These are phyloP conservation scores for Calyptomena viridis DNA, from an alignment of 2,113 vertebrate species.

Conservation along the genomic window DNA sequence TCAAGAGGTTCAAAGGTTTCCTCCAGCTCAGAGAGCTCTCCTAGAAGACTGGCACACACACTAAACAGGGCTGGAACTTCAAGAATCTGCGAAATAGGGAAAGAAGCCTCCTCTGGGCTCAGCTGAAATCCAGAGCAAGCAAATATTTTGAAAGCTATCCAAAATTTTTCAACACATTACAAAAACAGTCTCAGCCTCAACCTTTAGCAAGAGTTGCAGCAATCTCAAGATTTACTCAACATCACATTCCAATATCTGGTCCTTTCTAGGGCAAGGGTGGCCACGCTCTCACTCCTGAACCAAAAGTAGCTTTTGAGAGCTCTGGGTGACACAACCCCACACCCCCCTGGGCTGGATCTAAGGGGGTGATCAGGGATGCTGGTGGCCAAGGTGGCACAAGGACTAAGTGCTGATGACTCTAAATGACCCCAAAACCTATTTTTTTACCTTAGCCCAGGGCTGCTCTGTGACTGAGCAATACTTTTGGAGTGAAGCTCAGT, in stretches of 20 bases:
- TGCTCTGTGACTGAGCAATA: background rate
- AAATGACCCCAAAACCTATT: background rate
- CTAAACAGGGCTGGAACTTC: background rate
- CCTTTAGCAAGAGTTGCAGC: slow-evolving; percentile 7
- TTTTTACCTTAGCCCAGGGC: background rate
- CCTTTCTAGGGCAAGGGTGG: slow-evolving; percentile 19
- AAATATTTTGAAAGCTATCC: background rate
- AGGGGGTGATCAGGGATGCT: background rate
- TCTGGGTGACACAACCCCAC: background rate
- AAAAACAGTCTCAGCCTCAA: background rate
- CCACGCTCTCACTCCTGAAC: background rate
- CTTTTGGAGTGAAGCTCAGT: background rate
- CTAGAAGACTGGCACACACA: background rate
- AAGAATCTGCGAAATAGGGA: background rate
- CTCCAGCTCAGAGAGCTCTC: background rate
- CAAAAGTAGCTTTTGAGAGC: background rate
- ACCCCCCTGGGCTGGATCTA: fast-evolving
- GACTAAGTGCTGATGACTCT: background rate
- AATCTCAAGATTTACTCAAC: slow-evolving; percentile 27
- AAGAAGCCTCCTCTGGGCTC: background rate
- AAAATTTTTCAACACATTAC: background rate
- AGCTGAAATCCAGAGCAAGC: background rate
- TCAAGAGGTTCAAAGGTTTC: background rate
- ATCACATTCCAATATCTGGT: background rate
- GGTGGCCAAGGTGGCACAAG: background rate